Conservation (phyloP, 2,113 vertebrate species). For the Bujurquina vittata region DNA sequence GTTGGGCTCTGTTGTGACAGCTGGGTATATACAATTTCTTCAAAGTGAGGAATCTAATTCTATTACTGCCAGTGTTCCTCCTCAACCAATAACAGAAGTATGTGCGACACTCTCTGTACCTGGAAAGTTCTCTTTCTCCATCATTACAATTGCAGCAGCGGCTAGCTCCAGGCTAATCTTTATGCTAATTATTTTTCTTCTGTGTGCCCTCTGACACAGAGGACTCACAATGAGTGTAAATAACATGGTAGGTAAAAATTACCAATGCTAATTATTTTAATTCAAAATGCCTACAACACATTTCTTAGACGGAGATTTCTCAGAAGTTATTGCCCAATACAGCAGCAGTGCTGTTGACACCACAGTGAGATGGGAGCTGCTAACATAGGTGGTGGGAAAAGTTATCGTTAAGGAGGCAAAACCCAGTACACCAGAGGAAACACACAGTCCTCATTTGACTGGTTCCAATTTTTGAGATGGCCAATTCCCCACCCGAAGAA, state of each 20-base stretch:
- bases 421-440: conserved; percentile 36
- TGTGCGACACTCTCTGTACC: not conserved
- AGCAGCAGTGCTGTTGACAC: conserved; percentile 6
- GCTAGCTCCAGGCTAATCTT: conserved; percentile 38
- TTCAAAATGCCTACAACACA: conserved; percentile 10
- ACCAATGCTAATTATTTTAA: conserved; percentile 28
- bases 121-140: conserved; percentile 19
- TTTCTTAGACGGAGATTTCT: conserved; percentile 27
- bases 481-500: conserved; percentile 6
- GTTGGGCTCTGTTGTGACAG: conserved; percentile 53
- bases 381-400: not conserved
- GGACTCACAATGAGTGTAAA: conserved; percentile 45
- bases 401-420: conserved; percentile 29
- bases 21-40: conserved; percentile 54
- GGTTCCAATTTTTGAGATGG: conserved; percentile 31
- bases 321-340: conserved; percentile 16
- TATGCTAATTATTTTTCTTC: conserved; percentile 59
- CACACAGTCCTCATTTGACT: conserved; percentile 28
- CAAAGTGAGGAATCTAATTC: conserved; percentile 55
- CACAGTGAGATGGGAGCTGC: conserved; percentile 15
- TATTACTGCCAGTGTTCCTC: conserved; percentile 38
- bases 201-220: conserved; percentile 32
- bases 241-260: conserved; percentile 34
- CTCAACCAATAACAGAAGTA: conserved; percentile 40
- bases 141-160: conserved; percentile 36